phyloP scores from a whole-genome alignment of 2,888 invertebrate genomes.

The Metellina segmentata region DNA sequence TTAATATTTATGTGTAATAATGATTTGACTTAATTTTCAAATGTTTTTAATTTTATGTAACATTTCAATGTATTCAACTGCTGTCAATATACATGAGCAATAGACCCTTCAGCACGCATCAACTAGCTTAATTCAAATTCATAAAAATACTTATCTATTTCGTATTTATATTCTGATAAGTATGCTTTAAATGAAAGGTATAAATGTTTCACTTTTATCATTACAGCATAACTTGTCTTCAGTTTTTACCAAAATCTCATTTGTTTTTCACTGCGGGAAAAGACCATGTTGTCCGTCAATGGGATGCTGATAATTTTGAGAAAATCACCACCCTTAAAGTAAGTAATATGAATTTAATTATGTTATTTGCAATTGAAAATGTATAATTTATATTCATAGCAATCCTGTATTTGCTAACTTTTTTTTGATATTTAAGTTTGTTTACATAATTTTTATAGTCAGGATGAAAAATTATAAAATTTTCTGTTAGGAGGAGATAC shows the following conservation, averaged over 20 bases:
- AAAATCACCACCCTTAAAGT: slow-evolving; percentile 94
- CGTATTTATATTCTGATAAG: background rate
- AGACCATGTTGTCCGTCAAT: slow-evolving; percentile 96
- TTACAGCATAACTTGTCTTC: slow-evolving; percentile 89
- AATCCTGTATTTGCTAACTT: no score
- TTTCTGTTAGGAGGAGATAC: no score
- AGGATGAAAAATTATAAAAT: no score
- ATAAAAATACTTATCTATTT: no score
- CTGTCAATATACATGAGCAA: no score
- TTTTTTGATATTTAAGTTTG: no score
- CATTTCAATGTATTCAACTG: background rate
- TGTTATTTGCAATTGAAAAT: background rate
- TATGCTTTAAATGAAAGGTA: no score
- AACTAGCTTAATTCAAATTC: no score
- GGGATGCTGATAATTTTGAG: slow-evolving; percentile 96
- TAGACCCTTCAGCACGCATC: no score
- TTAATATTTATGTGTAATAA: background rate
- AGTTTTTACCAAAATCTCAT: slow-evolving; percentile 95
- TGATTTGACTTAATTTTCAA: background rate
- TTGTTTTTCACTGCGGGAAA: slow-evolving; percentile 96
- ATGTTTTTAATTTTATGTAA: background rate
- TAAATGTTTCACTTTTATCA: background rate
- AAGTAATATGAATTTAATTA: slow-evolving; percentile 79
- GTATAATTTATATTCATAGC: background rate
- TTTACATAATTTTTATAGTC: background rate